Conservation (phyloP, 1,140 invertebrate species). For the Caenorhabditis tropicalis region DNA sequence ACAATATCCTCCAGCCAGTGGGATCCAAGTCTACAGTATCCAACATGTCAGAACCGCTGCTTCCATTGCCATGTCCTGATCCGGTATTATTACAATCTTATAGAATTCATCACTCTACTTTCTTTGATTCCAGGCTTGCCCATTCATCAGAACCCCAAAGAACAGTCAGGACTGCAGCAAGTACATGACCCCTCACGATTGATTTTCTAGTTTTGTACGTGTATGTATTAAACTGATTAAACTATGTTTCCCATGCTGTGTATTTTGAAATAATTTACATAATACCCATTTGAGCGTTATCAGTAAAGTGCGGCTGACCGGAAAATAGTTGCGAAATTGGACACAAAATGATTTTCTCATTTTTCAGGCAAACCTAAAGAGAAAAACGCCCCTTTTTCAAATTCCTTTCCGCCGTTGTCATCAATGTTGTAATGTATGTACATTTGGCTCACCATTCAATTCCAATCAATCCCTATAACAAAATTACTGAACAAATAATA, state of each 20-base stretch:
- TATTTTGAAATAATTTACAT: conserved; percentile 16
- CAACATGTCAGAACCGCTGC: conserved; percentile 45
- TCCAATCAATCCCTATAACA: neutral
- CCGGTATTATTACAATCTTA: conserved; percentile 44
- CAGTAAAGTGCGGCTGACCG: neutral
- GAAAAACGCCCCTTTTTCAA: neutral
- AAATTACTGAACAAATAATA: neutral
- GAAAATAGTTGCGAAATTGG: neutral
- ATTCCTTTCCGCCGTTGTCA: no score
- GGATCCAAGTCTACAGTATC: conserved; percentile 77
- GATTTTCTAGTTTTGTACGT: neutral
- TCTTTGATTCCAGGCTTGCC: conserved; percentile 56
- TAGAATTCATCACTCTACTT: neutral
- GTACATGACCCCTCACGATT: conserved; percentile 55
- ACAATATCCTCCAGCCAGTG: conserved; percentile 80
- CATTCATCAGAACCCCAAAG: conserved; percentile 58
- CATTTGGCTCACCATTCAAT: neutral
- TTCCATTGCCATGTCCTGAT: conserved; percentile 57
- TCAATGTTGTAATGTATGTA: neutral
- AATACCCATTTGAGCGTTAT: neutral
- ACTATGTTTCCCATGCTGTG: neutral
- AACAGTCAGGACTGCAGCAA: conserved; percentile 58
- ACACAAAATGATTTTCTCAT: neutral
- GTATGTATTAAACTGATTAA: neutral
- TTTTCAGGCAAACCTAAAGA: neutral